Conservation (phyloP, 2,797 vertebrate genomes). For the Girardinus metallicus region DNA sequence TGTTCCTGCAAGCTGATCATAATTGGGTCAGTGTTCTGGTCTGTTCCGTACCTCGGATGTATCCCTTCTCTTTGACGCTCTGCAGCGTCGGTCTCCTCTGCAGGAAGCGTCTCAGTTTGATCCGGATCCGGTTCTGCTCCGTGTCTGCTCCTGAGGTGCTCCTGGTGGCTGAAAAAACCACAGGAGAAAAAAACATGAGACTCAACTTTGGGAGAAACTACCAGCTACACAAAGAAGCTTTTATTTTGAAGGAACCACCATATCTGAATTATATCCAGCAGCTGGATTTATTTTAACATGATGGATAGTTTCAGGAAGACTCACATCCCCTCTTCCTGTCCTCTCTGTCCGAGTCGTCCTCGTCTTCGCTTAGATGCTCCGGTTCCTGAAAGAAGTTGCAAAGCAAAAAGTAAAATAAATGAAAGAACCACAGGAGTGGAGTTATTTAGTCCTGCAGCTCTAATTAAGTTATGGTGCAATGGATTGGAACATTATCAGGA, state of each 20-base stretch:
- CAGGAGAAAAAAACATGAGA: neutral
- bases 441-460: neutral
- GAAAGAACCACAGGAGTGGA: neutral
- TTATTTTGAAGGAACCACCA: slow-evolving; percentile 13
- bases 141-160: slow-evolving; percentile 56
- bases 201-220: neutral
- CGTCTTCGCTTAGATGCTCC: slow-evolving; percentile 77
- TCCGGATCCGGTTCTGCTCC: slow-evolving; percentile 66
- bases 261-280: neutral
- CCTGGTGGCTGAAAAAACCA: slow-evolving; percentile 37
- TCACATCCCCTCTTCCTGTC: slow-evolving; percentile 73
- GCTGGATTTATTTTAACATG: neutral
- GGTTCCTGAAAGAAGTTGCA: slow-evolving; percentile 56
- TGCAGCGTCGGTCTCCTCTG: slow-evolving; percentile 87
- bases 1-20: neutral
- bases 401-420: neutral
- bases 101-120: slow-evolving; percentile 87
- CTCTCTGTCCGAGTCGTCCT: slow-evolving; percentile 78
- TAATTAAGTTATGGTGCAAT: neutral
- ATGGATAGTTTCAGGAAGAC: slow-evolving; percentile 11
- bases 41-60: slow-evolving; percentile 82
- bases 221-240: neutral
- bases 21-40: neutral
- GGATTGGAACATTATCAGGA: neutral
- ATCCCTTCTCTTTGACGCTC: slow-evolving; percentile 87